These are phyloP conservation scores for Amyelois transitella DNA, from an alignment of 1,140 invertebrate genomes.

Conservation along the genomic window DNA sequence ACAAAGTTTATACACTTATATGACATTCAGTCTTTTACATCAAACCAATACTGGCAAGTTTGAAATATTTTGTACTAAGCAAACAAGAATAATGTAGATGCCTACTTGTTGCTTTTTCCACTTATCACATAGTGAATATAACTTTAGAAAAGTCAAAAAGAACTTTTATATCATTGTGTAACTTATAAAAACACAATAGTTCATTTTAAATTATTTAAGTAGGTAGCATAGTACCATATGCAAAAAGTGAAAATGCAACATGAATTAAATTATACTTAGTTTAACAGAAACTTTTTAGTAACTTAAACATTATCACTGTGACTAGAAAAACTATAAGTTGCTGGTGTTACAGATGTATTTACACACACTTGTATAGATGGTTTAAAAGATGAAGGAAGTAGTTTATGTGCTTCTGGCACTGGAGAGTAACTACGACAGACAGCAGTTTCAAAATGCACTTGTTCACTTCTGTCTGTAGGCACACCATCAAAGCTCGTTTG, in stretches of 20 bases:
- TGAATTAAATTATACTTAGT: constrained; percentile 19
- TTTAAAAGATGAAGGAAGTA: constrained; percentile 68
- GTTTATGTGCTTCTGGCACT: constrained; percentile 67
- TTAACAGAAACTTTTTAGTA: constrained; percentile 27
- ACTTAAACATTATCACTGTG: constrained; percentile 66
- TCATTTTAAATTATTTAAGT: not conserved
- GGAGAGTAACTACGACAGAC: constrained; percentile 62
- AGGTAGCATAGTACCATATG: constrained; percentile 10
- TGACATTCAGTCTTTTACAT: constrained; percentile 73
- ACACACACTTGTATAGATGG: constrained; percentile 71
- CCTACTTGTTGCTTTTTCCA: constrained; percentile 52
- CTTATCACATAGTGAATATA: constrained; percentile 35
- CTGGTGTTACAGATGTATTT: constrained; percentile 67
- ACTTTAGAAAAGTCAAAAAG: not conserved
- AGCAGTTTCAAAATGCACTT: constrained; percentile 64
- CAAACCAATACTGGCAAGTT: constrained; percentile 74
- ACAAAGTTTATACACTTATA: constrained; percentile 57
- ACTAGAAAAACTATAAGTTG: constrained; percentile 74
- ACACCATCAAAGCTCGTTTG: constrained; percentile 75
- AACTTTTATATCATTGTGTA: constrained; percentile 2
- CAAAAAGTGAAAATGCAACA: constrained; percentile 57
- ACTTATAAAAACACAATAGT: constrained; percentile 5
- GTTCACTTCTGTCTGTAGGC: constrained; percentile 61
- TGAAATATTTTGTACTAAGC: constrained; percentile 72
- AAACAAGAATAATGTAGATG: constrained; percentile 45